Evolutionary conservation across 2,113 vertebrate species (phyloP).

Genomic region (Cyprinodon brontotheroides): DNA sequence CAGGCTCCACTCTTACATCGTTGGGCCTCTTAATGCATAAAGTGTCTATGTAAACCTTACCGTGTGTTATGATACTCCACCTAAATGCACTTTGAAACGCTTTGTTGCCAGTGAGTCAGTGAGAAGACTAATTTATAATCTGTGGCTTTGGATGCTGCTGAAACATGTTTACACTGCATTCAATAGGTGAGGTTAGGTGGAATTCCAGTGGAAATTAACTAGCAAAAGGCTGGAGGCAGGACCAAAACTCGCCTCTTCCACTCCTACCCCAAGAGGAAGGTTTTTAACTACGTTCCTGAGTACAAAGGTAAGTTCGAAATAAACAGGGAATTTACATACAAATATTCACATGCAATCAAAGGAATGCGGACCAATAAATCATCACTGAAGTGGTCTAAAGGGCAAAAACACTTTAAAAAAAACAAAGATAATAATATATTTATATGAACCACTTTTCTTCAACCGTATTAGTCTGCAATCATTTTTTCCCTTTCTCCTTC

Average conservation of each 20-base stretch:
- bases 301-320: constrained; percentile 24
- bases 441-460: constrained; percentile 5
- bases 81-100: constrained; percentile 21
- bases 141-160: constrained; percentile 35
- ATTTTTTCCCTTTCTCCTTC: constrained; percentile 21
- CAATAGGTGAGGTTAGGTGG: constrained; percentile 21
- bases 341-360: constrained; percentile 1
- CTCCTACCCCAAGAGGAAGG: constrained; percentile 29
- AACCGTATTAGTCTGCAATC: constrained; percentile 24
- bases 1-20: constrained; percentile 52
- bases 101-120: constrained; percentile 14
- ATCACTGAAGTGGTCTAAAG: constrained; percentile 25
- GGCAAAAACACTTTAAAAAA: neutral
- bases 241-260: constrained; percentile 12
- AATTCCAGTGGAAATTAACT: constrained; percentile 64
- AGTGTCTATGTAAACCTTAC: constrained; percentile 51
- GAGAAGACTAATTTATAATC: constrained; percentile 12
- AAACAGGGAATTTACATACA: constrained; percentile 6
- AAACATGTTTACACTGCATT: constrained; percentile 60
- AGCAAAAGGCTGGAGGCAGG: constrained; percentile 41
- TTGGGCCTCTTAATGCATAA: constrained; percentile 46
- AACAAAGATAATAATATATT: neutral
- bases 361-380: constrained; percentile 5
- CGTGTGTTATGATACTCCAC: constrained; percentile 43
- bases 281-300: constrained; percentile 53